Conservation (phyloP, 2,113 vertebrate species). For the Pyrgilauda ruficollis region DNA sequence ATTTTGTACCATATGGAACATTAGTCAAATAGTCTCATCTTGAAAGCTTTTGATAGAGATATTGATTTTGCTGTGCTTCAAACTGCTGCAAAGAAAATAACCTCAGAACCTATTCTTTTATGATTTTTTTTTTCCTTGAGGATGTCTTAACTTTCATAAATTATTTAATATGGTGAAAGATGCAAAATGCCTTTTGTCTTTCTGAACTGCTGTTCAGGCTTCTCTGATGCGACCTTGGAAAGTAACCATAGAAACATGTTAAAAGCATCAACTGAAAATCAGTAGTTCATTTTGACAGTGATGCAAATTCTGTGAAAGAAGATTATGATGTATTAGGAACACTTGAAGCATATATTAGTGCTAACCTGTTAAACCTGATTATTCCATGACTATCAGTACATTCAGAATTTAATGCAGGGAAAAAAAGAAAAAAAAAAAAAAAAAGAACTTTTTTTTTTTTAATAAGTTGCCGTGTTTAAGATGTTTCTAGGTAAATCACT, state of each 20-base stretch:
- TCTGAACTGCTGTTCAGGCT: conserved; percentile 39
- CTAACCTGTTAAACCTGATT: conserved; percentile 60
- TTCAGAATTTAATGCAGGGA: conserved; percentile 10
- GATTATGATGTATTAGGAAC: conserved; percentile 57
- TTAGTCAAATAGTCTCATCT: conserved; percentile 35
- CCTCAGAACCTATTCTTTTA: conserved; percentile 27
- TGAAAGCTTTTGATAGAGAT: conserved; percentile 34
- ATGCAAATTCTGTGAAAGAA: conserved; percentile 60
- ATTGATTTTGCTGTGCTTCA: conserved; percentile 48
- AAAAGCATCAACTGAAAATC: conserved; percentile 54
- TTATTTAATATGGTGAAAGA: conserved; percentile 58
- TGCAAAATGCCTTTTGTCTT: conserved; percentile 71
- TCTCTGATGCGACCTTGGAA: conserved; percentile 71
- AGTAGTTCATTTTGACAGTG: conserved; percentile 61
- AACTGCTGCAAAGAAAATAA: conserved; percentile 48
- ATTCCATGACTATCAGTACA: neutral
- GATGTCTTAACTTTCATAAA: conserved; percentile 64
- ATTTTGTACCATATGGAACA: conserved; percentile 12
- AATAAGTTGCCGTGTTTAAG: conserved; percentile 2
- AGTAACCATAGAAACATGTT: conserved; percentile 83
- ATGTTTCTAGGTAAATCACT: conserved; percentile 32
- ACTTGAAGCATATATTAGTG: conserved; percentile 34
- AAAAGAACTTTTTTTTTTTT: neutral
- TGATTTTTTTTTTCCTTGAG: neutral
- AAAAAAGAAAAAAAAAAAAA: neutral